Conservation (phyloP, 1,140 invertebrate species). For the Zaprionus ghesquierei region DNA sequence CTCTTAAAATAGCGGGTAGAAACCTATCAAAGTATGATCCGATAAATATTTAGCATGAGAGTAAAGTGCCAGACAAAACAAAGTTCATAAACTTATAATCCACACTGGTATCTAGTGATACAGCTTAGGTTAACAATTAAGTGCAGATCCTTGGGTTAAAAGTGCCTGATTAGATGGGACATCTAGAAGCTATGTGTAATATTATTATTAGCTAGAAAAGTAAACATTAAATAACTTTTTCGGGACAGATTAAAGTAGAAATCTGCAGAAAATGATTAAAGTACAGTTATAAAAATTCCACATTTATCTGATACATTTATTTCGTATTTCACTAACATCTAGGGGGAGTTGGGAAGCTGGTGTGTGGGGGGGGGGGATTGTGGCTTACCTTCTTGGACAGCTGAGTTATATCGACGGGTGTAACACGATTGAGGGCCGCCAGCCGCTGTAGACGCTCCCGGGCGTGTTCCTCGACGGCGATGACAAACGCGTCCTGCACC, state of each 20-base stretch:
- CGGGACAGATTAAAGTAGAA: background rate
- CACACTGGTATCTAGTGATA: background rate
- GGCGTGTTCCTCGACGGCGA: slow-evolving; percentile 97
- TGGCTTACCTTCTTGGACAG: slow-evolving; percentile 93
- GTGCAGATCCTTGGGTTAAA: too few species aligned
- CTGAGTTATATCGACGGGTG: slow-evolving; percentile 97
- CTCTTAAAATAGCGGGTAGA: background rate
- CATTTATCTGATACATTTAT: background rate
- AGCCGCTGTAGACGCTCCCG: slow-evolving; percentile 94
- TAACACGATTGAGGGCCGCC: slow-evolving; percentile 94
- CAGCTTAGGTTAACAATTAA: too few species aligned
- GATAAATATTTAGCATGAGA: background rate
- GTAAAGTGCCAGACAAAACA: too few species aligned
- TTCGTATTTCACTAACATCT: background rate
- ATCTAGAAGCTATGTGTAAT: background rate
- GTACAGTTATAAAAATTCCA: background rate
- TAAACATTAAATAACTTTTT: background rate
- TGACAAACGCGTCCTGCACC: slow-evolving; percentile 98
- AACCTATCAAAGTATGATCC: background rate
- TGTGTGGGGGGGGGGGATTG: background rate
- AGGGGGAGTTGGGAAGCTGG: too few species aligned
- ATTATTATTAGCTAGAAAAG: background rate
- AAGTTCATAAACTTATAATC: background rate
- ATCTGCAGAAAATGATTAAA: background rate
- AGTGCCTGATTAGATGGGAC: too few species aligned